Base-by-base conservation (phyloP, 2,113 vertebrate genomes). In the Grus americana region DNA sequence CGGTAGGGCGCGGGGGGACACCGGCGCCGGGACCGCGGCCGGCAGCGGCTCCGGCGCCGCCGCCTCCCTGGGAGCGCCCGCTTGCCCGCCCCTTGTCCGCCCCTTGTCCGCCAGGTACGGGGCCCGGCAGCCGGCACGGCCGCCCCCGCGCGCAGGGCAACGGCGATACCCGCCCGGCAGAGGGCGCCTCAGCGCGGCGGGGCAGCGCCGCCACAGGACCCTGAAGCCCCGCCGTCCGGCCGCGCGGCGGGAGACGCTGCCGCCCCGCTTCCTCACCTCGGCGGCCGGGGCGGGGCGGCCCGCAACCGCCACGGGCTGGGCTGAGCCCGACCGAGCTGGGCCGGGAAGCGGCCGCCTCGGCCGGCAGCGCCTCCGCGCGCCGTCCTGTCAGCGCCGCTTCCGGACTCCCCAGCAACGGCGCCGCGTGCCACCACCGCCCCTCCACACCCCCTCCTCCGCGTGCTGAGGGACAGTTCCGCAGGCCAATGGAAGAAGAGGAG, bases 281-380 rank as follows among this genome's bases (percentile, higher is more conserved):
- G 36, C 59, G 6, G 26, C 30, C 50, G 34, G 54, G 3, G 50
- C 84, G 11, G 67, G 2, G 49, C 79, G 12, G 9, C 50, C 63
- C 2, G 34, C 67, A 10, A 30, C 57, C 32, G 23, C 36, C 19
- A 14, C 5, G 8, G 29, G 30, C n/a, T 6, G 42, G 19, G 78
- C 38, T 10, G 30, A 30, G 88, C 38, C 38, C 38, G 38, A 38
- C 86, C 40, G 89, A 81, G 94, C 93, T 22, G 21, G 21, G 49
- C 55, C 19, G 24, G 18, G 44, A 6, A 7, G n/a, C 27, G 7
- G n/a, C 97, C 88, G 97, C 95, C 92, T 92, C 91, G 50, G 86
- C 82, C 86, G 89, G 58, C 96, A 98, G 94, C 93, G 95, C 97
- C 97, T 96, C 95, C 97, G 82, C 96, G 91, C 89, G n/a, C 93